Evolutionary conservation across 2,797 vertebrate genomes (phyloP), one percentile per base, ranked within the genome.

Genomic region (Sebastes cheni): DNA sequence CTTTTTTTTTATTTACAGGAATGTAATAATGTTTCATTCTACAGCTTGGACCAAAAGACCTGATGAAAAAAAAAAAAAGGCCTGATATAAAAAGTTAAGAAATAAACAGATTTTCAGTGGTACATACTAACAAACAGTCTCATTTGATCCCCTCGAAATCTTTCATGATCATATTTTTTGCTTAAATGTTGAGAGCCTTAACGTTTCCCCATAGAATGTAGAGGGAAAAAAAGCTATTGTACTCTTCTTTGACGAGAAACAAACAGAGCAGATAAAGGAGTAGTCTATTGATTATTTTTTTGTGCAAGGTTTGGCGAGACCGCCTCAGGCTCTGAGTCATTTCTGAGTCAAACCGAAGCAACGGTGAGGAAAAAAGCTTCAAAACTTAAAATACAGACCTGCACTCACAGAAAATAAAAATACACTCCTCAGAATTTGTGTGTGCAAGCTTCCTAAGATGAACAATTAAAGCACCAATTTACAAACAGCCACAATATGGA

Each of bases 221-320:
- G 61, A 72, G 46, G 65, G 73, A 73, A 61, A 36, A 75, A 39
- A 50, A 50, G 46, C 52, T n/a, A 52, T 29, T 68, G 69, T 61
- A 58, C 29, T 75, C 23, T 69, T 85, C 59, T 80, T 82, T 54
- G 20, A 54, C 36, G 27, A 39, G 67, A 65, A 83, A 76, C 68
- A 85, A 86, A 82, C 52, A 42, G 36, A 70, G 76, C 67, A 86
- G 46, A 86, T 81, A 75, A 86, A 79, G 73, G 68, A 77, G 76
- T 3, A 84, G 73, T 59, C 36, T 82, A 91, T 89, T 88, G 90
- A 91, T 89, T 87, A 79, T 75, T 60, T 82, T 67, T 14, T 23
- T 74, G 55, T 60, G 74, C 42, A 77, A 64, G 78, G 46, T 83
- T 80, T 69, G 76, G 79, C 5, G 27, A 86, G 27, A 82, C 72